phyloP scores from a whole-genome alignment of 1,140 invertebrate genomes.

The Parapsyche elsis region DNA sequence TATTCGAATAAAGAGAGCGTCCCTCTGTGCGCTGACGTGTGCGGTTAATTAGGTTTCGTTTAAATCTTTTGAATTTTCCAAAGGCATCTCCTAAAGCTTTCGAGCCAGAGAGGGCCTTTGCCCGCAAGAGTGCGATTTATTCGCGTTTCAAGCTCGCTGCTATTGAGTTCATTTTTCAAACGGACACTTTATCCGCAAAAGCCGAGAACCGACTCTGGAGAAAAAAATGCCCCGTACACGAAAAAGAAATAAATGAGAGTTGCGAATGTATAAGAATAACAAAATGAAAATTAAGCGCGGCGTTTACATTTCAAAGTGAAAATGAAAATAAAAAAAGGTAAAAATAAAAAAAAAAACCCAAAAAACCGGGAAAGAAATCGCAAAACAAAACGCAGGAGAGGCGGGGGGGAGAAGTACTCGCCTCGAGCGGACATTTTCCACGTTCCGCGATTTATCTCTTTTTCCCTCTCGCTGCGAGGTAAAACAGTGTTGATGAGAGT shows the following conservation, averaged over 20 bases:
- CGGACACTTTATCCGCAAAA: constrained; percentile 43
- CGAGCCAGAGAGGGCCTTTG: neutral
- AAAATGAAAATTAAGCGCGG: constrained; percentile 39
- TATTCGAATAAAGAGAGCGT: too few species aligned
- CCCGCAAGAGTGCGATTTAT: constrained; percentile 21
- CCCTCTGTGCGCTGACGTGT: neutral
- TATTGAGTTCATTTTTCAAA: constrained; percentile 48
- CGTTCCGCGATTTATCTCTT: constrained; percentile 37
- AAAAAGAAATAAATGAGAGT: constrained; percentile 26
- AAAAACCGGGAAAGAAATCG: constrained; percentile 13
- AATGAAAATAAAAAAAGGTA: constrained; percentile 37
- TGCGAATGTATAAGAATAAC: constrained; percentile 19
- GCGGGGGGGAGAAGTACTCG: neutral
- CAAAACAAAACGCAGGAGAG: neutral
- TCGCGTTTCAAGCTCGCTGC: constrained; percentile 18
- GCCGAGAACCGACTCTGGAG: neutral
- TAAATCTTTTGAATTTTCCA: neutral
- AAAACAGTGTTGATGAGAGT: constrained; percentile 49
- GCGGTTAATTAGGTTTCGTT: constrained; percentile 19
- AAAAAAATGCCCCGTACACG: neutral
- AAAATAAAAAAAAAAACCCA: neutral
- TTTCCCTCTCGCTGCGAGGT: constrained; percentile 9
- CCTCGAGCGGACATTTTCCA: constrained; percentile 46
- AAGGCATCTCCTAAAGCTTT: neutral
- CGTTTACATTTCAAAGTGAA: constrained; percentile 48